A percentile compares a stretch with the other conserved stretches of the same genome.
Conservation (phyloP, 1,140 invertebrate species). For the Pseudomyrmex concolor region DNA sequence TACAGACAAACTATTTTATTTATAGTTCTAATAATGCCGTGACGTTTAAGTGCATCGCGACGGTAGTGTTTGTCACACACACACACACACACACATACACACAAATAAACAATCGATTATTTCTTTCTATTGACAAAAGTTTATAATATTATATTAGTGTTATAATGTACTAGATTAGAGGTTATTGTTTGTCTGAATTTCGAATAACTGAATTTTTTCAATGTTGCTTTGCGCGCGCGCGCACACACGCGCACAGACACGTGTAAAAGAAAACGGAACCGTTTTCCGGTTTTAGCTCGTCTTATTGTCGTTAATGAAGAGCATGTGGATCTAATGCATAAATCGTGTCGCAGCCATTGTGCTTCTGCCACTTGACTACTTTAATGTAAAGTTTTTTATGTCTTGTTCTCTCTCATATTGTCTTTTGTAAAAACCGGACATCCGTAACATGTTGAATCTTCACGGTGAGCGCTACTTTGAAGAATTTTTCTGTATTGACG, state of each 20-base stretch:
- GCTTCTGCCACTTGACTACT: constrained; percentile 73
- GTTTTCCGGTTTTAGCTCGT: constrained; percentile 69
- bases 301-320: constrained; percentile 81
- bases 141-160: too few species aligned
- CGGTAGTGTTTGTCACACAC: background rate
- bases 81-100: background rate
- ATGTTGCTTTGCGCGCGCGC: background rate
- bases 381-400: constrained; percentile 75
- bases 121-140: background rate
- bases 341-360: constrained; percentile 78
- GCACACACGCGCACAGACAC: too few species aligned
- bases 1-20: constrained; percentile 30
- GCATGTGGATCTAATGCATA: constrained; percentile 82
- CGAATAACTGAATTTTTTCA: constrained; percentile 37
- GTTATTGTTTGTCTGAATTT: too few species aligned
- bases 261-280: constrained; percentile 60
- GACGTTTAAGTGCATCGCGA: background rate
- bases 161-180: too few species aligned
- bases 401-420: constrained; percentile 28
- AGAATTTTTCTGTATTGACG: constrained; percentile 15
- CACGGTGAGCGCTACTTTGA: background rate
- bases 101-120: background rate
- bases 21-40: constrained; percentile 47
- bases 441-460: constrained; percentile 28
- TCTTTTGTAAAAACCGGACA: constrained; percentile 45